Evolutionary conservation across 2,797 vertebrate genomes (phyloP).

Genomic region (Arremon aurantiirostris): DNA sequence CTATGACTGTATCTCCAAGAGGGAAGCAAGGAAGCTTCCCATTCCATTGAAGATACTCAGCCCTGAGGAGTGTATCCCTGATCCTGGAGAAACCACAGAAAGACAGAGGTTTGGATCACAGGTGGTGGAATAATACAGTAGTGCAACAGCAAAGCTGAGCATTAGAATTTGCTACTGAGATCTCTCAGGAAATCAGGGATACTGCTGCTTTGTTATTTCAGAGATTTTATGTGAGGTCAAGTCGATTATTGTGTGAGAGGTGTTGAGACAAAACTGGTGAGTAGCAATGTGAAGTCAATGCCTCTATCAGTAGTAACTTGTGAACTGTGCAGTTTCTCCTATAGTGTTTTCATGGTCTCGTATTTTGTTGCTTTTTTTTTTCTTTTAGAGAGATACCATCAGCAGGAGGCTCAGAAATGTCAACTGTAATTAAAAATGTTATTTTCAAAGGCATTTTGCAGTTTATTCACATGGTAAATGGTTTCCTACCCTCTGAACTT

Average conservation of each 20-base stretch:
- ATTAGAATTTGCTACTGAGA: neutral
- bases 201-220: neutral
- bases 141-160: neutral
- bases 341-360: neutral
- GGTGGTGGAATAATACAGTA: neutral
- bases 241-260: neutral
- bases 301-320: neutral
- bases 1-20: neutral
- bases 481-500: conserved; percentile 66
- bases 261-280: conserved; percentile 7
- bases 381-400: conserved; percentile 51
- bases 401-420: conserved; percentile 64
- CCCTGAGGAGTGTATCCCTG: neutral
- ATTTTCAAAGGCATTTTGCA: conserved; percentile 68
- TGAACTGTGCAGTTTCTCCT: neutral
- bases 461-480: conserved; percentile 65
- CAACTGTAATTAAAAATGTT: conserved; percentile 72
- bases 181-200: neutral
- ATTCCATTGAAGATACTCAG: neutral
- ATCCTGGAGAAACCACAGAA: neutral
- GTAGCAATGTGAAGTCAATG: neutral
- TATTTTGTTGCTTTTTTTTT: neutral
- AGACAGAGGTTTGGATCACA: neutral
- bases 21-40: neutral
- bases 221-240: neutral